Evolutionary conservation across 2,797 vertebrate genomes (phyloP), one percentile per base, ranked within the genome.

Genomic region (Chaunax sp.): DNA sequence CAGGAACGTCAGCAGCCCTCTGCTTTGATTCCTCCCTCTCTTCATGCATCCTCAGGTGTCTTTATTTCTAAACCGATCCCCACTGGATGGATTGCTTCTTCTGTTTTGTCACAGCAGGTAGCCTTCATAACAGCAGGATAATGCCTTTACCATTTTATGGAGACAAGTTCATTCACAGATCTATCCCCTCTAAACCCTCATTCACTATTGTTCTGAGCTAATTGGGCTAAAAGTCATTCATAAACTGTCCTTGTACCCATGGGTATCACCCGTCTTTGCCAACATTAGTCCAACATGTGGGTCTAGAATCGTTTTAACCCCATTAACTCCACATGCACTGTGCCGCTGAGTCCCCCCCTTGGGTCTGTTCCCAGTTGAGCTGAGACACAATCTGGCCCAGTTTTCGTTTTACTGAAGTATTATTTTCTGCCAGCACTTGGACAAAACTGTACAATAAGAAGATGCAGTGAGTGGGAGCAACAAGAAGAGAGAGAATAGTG

Each of bases 291-390:
- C 54, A 52, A 47, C 37, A 26, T 20, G 53, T 71, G 30, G 64
- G 20, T 55, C 16, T 7, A 19, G 6, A 71, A 58, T 19, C 18
- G 53, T 20, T 79, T 82, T 75, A 75, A 81, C 73, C 72, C 78
- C 59, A 72, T 69, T 57, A 82, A 60, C 54, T 73, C 44, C 50
- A 53, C 38, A 50, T 9, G 30, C 46, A 65, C 40, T 15, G 38
- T 55, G 57, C 64, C 44, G 46, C 45, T 58, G 65, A 66, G 64
- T 57, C 66, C 61, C 3, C 16, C 12, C 51, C 33, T 43, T 70
- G 83, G 72, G 72, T 78, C 51, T 12, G 20, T n/a, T 82, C 86
- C 82, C 78, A 83, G 49, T 70, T 73, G 78, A 86, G 77, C 72
- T 41, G 63, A 80, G 76, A 71, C 60, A 52, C 53, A 51, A 50